Evolutionary conservation across 2,113 vertebrate species (phyloP).

Genomic region (Plecturocebus donacophilus): DNA sequence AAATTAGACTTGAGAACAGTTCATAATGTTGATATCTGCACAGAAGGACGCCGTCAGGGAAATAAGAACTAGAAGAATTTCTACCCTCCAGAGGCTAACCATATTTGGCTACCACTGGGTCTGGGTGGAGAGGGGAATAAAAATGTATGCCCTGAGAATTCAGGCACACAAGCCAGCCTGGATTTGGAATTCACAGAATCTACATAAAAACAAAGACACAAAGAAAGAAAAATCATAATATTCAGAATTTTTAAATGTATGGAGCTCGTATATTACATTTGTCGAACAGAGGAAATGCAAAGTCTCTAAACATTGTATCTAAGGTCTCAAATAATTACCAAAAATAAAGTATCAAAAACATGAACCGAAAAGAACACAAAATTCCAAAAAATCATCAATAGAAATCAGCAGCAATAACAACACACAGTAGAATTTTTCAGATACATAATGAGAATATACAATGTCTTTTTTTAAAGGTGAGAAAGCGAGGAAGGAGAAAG

Average conservation of each 20-base stretch:
- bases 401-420: neutral
- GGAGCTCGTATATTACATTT: neutral
- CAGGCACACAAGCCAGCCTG: neutral
- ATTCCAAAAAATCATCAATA: neutral
- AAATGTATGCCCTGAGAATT: neutral
- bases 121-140: neutral
- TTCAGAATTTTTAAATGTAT: neutral
- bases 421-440: neutral
- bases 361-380: neutral
- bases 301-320: neutral
- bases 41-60: neutral
- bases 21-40: too few relatives aligned
- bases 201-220: neutral
- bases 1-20: neutral
- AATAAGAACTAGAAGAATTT: fast-evolving
- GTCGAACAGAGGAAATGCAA: neutral
- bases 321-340: neutral
- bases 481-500: neutral
- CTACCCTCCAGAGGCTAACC: fast-evolving
- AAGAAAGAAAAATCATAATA: neutral
- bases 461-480: neutral
- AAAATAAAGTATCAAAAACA: neutral
- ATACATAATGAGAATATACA: neutral
- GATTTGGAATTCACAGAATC: neutral
- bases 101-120: too few relatives aligned